Base-by-base conservation (phyloP, 2,888 invertebrate genomes). In the Lepidochitona cinerea region DNA sequence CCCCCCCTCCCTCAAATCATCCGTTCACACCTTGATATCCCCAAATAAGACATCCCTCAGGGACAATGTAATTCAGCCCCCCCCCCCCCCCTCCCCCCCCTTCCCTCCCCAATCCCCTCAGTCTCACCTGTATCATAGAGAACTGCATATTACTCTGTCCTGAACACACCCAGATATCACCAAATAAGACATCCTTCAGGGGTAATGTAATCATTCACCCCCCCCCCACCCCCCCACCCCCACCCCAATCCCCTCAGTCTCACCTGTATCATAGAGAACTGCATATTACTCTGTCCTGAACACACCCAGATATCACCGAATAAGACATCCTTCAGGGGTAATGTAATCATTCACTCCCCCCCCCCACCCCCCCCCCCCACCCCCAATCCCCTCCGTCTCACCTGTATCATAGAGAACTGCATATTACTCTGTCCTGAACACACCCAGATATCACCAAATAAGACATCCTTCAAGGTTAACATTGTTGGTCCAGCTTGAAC, bases 271-370 rank as follows among this genome's bases (percentile, higher is more conserved):
- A 84, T 66, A 7, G 82, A 79, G 78, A 88, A 88, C 80, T 87
- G 80, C 88, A 88, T 88, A 75, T 89, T 89, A 75, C 87, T 86
- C 77, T 89, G 88, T 32, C 89, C 89, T 18, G 88, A 88, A 75
- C 89, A 89, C 7, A 89, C 36, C 89, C 89, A 89, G 18, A 89
- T 87, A 78, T 89, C 89, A 0, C 89, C 89, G 79, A 89, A 89
- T 71, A 89, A 73, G 5, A 89, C 85, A 76, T 88, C 83, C 1
- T 52, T 73, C 6, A 89, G 36, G 14, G 66, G n/a, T n/a, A n/a
- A n/a, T n/a, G n/a, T n/a, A n/a, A n/a, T n/a, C n/a, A n/a, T n/a
- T n/a, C n/a, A n/a, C n/a, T n/a, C n/a, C n/a, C n/a, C n/a, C n/a
- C n/a, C n/a, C n/a, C n/a, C n/a, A n/a, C n/a, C n/a, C n/a, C n/a